phyloP scores from a whole-genome alignment of 1,140 invertebrate species.

The Drosophila malerkotliana region DNA sequence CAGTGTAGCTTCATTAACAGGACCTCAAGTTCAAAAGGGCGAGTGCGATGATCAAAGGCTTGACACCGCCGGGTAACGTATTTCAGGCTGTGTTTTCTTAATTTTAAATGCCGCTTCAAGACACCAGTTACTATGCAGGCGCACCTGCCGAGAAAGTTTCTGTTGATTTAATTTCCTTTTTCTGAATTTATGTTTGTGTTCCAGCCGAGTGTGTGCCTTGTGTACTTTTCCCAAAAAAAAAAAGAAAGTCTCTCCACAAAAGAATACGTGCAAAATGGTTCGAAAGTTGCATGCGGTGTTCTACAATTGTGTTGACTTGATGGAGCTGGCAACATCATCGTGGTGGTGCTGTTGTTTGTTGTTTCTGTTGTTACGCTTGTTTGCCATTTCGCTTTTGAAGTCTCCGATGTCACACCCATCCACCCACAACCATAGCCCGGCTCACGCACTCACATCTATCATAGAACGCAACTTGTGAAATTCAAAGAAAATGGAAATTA shows the following conservation, averaged over 20 bases:
- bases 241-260: conserved; percentile 56
- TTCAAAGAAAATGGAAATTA: conserved; percentile 73
- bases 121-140: conserved; percentile 18
- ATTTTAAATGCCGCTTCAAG: conserved; percentile 57
- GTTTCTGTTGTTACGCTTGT: conserved; percentile 55
- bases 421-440: conserved; percentile 4
- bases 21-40: conserved; percentile 4
- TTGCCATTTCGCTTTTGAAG: conserved; percentile 74
- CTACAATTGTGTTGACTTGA: background rate
- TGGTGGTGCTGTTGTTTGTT: conserved; percentile 30
- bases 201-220: conserved; percentile 18
- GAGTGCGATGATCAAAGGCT: conserved; percentile 65
- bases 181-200: conserved; percentile 45
- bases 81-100: conserved; percentile 64
- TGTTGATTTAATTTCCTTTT: conserved; percentile 62
- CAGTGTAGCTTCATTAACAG: background rate
- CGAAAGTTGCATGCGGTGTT: conserved; percentile 66
- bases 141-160: conserved; percentile 45
- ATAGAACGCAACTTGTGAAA: conserved; percentile 38
- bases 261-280: conserved; percentile 67
- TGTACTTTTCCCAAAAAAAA: conserved; percentile 19
- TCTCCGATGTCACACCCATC: conserved; percentile 32
- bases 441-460: conserved; percentile 11
- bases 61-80: conserved; percentile 52
- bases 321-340: conserved; percentile 14